Base-by-base conservation (phyloP, 1,140 invertebrate genomes). In the Drosophila fuyamai region DNA sequence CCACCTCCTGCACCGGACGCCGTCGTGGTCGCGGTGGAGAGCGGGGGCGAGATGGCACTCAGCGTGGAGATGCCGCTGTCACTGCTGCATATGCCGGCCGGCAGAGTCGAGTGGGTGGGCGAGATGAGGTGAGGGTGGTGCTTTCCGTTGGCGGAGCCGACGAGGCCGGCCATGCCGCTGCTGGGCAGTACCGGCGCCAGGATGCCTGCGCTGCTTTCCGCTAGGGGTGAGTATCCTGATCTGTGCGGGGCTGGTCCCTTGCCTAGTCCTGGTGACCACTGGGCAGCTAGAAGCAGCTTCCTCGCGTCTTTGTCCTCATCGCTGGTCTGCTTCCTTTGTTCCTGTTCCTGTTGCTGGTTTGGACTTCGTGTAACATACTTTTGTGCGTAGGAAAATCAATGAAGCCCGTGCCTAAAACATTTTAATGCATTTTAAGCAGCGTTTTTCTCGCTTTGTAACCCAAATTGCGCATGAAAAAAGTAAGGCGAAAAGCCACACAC, bases 151-250 rank as follows among this genome's bases (percentile, higher is more conserved):
- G 59, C 63, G 65, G 63, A 74, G 58, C 73, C 73, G 23, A 88
- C 63, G 36, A 84, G 73, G 51, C 84, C 76, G 85, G 89, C 71
- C 62, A 89, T 66, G 77, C 85, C 75, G 76, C 79, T 78, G 44
- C 85, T 91, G 56, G 90, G 90, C 60, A 92, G 53, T 65, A 92
- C 90, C 44, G 90, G 90, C 73, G 90, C 90, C 90, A 92, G 90
- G 67, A 79, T 92, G 82, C 56, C 63, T 47, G 32, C 41, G 46
- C 50, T 63, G 27, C 14, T 16, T 13, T 50, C 16, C 57, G 35
- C 58, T 48, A 40, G 14, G 55, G 23, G 10, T 44, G 40, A 60
- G 44, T 40, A 47, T 58, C 47, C 41, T 68, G 35, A 27, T 53
- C 51, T 16, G 50, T 44, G 12, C 27, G 14, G 53, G 38, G 43